Percentiles rank a stretch among this genome's conserved stretches.
Evolutionary conservation across 2,797 vertebrate species (phyloP).

Genomic region (Centroberyx gerrardi): DNA sequence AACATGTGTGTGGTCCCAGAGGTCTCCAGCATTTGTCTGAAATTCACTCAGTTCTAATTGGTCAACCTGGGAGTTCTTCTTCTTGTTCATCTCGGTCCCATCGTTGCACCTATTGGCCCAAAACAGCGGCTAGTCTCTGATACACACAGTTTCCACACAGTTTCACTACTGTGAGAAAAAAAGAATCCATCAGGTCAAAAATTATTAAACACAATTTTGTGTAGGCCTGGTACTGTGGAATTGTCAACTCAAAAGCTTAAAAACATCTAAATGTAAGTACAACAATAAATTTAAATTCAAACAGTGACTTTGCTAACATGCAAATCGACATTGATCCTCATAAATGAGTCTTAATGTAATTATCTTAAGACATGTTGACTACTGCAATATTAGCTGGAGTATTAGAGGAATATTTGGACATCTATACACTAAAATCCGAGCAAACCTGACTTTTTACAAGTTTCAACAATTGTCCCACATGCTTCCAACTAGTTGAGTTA

Average conservation of each 20-base stretch:
- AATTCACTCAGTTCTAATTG: conserved; percentile 26
- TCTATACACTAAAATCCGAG: neutral
- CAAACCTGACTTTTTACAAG: neutral
- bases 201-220: neutral
- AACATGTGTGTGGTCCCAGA: conserved; percentile 1
- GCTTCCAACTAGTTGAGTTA: conserved; percentile 33
- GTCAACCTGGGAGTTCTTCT: conserved; percentile 16
- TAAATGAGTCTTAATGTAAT: too few species aligned
- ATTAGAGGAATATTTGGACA: neutral
- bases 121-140: neutral
- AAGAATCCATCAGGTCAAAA: neutral
- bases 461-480: neutral
- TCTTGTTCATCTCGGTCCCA: conserved; percentile 6
- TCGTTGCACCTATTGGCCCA: neutral
- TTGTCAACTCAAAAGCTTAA: too few species aligned
- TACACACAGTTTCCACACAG: conserved; percentile 5
- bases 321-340: neutral
- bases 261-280: neutral
- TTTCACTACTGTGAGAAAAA: conserved; percentile 22
- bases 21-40: conserved; percentile 13
- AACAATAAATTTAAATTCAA: neutral
- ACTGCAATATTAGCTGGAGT: neutral
- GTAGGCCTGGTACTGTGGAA: neutral
- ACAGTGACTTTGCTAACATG: neutral
- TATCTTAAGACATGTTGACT: too few species aligned